Base-by-base conservation (phyloP, 2,113 vertebrate species). In the Camelus bactrianus region DNA sequence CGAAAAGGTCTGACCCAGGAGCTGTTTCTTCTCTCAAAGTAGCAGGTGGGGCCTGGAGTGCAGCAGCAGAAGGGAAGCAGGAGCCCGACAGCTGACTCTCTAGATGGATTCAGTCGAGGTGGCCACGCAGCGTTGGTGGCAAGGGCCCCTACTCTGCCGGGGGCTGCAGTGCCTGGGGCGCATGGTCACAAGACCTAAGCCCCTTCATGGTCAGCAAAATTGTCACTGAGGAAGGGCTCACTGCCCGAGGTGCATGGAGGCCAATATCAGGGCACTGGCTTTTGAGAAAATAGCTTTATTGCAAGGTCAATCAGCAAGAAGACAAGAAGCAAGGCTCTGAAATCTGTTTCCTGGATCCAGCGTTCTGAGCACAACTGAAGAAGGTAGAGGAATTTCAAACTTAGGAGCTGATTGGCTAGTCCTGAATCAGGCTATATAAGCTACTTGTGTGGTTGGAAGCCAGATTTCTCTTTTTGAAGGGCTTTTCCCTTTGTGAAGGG, bases 11-110 rank as follows among this genome's bases (percentile, higher is more conserved):
- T 89, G 54, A 64, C 3, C 20, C 10, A 64, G 20, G 48, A 62
- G 15, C 4, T 26, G 30, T 89, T 88, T 60, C 85, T 58, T 46
- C 62, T 64, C 42, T 6, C 30, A 26, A 89, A 76, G 30, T 60
- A 73, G 16, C 15, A 24, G 13, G 5, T 6, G 46, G 35, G 46
- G 35, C 60, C 58, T 30, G 32, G 6, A 77, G 24, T 38, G 58
- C 19, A 3, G 2, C 2, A 0, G 17, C 3, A 0, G n/a, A n/a
- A n/a, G 69, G 20, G 48, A 35, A 52, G 60, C 46, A 54, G 46
- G 42, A 13, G 8, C 50, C 1, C 8, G 22, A 28, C 16, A 20
- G 50, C 8, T 10, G 13, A 58, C 6, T 19, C 17, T 38, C 67
- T 58, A 67, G 52, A 46, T 54, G 50, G 35, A 82, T 1, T 54